These are phyloP conservation scores for Strigamia maritima DNA, from an alignment of 2,888 invertebrate species.

Conservation along the genomic window DNA sequence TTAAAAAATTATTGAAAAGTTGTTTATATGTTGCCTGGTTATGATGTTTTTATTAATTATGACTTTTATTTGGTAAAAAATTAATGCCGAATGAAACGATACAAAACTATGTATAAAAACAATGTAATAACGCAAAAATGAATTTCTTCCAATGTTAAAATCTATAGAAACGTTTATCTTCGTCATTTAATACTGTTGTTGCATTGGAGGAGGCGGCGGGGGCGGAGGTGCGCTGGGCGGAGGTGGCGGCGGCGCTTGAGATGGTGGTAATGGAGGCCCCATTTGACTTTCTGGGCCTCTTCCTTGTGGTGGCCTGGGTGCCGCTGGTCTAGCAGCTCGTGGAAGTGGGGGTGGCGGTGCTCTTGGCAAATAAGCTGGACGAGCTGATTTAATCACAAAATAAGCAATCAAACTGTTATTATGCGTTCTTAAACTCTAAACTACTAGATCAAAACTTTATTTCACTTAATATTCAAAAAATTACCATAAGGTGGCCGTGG, in stretches of 20 bases:
- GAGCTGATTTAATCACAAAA: conserved; percentile 41
- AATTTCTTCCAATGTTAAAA: not conserved
- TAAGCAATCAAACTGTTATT: not conserved
- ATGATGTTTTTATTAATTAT: not conserved
- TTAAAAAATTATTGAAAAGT: not conserved
- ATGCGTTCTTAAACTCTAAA: no score
- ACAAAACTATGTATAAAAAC: not conserved
- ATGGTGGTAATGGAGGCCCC: conserved; percentile 67
- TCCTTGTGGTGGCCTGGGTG: conserved; percentile 57
- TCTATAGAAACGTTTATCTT: not conserved
- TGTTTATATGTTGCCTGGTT: not conserved
- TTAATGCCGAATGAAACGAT: not conserved
- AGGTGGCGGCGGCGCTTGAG: conserved; percentile 47
- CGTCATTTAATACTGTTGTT: conserved; percentile 21
- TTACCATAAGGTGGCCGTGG: conserved; percentile 40
- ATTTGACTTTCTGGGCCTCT: conserved; percentile 52
- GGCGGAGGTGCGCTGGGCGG: conserved; percentile 44
- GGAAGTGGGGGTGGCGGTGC: conserved; percentile 53
- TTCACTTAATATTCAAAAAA: no score
- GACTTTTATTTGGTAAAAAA: not conserved
- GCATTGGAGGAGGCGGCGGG: conserved; percentile 39
- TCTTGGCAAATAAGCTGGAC: conserved; percentile 44
- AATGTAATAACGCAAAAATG: not conserved
- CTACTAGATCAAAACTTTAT: no score
- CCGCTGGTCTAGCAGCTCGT: conserved; percentile 58